Evolutionary conservation across 1,140 invertebrate species (phyloP).

Genomic region (Drosophila bifasciata): DNA sequence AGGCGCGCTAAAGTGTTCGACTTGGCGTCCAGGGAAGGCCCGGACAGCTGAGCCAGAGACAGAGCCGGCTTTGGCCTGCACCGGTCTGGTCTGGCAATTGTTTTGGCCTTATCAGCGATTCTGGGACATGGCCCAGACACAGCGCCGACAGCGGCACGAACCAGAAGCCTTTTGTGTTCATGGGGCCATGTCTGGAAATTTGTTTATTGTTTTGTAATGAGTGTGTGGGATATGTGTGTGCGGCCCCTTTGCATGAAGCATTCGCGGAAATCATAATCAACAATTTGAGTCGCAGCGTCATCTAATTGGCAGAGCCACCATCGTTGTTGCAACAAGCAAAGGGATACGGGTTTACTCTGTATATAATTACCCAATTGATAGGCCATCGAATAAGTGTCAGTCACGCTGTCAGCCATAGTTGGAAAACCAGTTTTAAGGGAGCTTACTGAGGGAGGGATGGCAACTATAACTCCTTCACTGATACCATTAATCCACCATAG

Average conservation of each 20-base stretch:
- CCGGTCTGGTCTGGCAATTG: slow-evolving; percentile 58
- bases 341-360: background rate
- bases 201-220: slow-evolving; percentile 83
- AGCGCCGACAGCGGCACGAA: slow-evolving; percentile 76
- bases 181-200: slow-evolving; percentile 75
- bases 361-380: slow-evolving; percentile 53
- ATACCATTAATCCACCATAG: no score
- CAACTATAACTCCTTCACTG: background rate
- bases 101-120: slow-evolving; percentile 80
- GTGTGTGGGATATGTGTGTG: slow-evolving; percentile 48
- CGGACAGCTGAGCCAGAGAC: slow-evolving; percentile 18
- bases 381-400: slow-evolving; percentile 38
- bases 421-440: slow-evolving; percentile 9
- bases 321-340: background rate
- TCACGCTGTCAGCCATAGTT: slow-evolving; percentile 59
- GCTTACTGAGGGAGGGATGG: no score
- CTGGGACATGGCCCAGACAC: slow-evolving; percentile 65
- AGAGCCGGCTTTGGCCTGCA: slow-evolving; percentile 30
- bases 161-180: slow-evolving; percentile 66
- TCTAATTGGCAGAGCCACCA: slow-evolving; percentile 64
- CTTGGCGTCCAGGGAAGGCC: slow-evolving; percentile 62
- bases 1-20: slow-evolving; percentile 78
- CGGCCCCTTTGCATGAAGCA: slow-evolving; percentile 70
- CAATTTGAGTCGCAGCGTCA: slow-evolving; percentile 68
- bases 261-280: slow-evolving; percentile 78